phyloP scores from a whole-genome alignment of 2,113 vertebrate genomes.

The Perca fluviatilis region DNA sequence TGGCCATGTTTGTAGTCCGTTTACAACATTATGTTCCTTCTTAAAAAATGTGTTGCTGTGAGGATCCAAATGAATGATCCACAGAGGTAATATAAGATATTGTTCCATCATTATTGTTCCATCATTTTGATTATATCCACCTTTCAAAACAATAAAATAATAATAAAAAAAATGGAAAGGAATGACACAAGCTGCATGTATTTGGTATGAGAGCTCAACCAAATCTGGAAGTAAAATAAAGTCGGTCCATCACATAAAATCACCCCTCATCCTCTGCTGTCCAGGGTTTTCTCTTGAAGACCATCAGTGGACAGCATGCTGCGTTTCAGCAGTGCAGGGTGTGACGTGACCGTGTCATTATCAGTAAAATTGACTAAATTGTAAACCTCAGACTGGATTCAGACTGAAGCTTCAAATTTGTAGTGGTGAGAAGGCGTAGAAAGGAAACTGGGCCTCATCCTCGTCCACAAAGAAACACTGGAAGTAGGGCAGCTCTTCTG shows the following conservation, averaged over 20 bases:
- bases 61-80: constrained; percentile 19
- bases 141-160: constrained; percentile 14
- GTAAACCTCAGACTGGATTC: constrained; percentile 41
- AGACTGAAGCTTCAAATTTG: constrained; percentile 72
- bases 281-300: constrained; percentile 27
- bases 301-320: constrained; percentile 26
- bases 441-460: constrained; percentile 85
- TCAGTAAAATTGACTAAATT: constrained; percentile 23
- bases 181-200: constrained; percentile 74
- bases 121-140: constrained; percentile 16
- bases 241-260: constrained; percentile 37
- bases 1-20: constrained; percentile 49
- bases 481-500: constrained; percentile 86
- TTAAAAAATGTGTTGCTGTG: constrained; percentile 10
- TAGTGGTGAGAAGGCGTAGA: constrained; percentile 85
- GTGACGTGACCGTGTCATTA: constrained; percentile 33
- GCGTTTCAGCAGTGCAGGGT: constrained; percentile 26
- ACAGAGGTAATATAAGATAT: constrained; percentile 15
- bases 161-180: constrained; percentile 43
- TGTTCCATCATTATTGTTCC: constrained; percentile 49
- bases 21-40: constrained; percentile 3
- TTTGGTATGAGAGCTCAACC: constrained; percentile 78
- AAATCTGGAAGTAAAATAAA: constrained; percentile 57
- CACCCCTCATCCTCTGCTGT: constrained; percentile 32
- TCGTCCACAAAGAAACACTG: constrained; percentile 89